Conservation (phyloP, 2,113 vertebrate species). For the Genyomyrus donnyi region DNA sequence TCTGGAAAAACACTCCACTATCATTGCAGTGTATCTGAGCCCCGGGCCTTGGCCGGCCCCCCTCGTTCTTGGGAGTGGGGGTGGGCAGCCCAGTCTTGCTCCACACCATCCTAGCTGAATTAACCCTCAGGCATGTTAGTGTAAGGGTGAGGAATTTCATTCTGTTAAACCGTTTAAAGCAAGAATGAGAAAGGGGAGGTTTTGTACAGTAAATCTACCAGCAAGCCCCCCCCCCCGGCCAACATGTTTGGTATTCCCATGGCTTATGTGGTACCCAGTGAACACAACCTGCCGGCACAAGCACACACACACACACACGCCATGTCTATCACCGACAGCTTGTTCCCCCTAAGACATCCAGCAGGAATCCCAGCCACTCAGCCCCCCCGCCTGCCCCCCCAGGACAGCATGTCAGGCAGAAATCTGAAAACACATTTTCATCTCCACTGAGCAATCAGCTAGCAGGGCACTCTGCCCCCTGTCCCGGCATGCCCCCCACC, state of each 20-base stretch:
- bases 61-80: slow-evolving; percentile 54
- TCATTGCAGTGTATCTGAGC: slow-evolving; percentile 39
- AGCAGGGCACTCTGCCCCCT: slow-evolving; percentile 39
- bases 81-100: slow-evolving; percentile 12
- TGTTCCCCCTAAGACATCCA: slow-evolving; percentile 25
- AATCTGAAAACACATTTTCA: slow-evolving; percentile 64
- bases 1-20: slow-evolving; percentile 38
- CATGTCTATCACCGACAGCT: slow-evolving; percentile 3
- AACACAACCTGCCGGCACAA: background rate
- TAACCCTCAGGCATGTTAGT: slow-evolving; percentile 52
- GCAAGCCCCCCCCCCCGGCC: slow-evolving; percentile 8
- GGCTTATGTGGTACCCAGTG: background rate
- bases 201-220: slow-evolving; percentile 15
- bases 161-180: slow-evolving; percentile 48
- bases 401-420: slow-evolving; percentile 55
- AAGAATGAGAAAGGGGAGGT: slow-evolving; percentile 34
- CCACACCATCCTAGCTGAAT: slow-evolving; percentile 42
- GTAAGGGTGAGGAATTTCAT: slow-evolving; percentile 54
- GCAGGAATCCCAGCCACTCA: slow-evolving; percentile 18
- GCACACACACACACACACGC: background rate
- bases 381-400: slow-evolving; percentile 18
- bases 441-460: slow-evolving; percentile 58
- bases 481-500: background rate
- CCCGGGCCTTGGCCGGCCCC: slow-evolving; percentile 53
- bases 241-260: slow-evolving; percentile 27